Conservation (phyloP, 92 coral and sea anemone genomes). For the Siderastrea siderea region DNA sequence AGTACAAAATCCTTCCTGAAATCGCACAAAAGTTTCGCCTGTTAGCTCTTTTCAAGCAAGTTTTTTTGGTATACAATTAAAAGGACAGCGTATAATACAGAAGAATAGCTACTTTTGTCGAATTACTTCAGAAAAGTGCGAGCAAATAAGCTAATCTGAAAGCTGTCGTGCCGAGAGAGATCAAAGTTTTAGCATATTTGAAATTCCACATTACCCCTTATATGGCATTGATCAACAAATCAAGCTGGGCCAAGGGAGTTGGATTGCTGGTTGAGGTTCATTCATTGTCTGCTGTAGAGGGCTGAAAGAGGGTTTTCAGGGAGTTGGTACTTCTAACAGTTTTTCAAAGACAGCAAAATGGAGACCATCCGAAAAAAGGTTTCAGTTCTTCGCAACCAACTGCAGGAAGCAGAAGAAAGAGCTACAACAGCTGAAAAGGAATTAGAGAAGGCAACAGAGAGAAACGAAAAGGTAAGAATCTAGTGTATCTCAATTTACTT, state of each 20-base stretch:
- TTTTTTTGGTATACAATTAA: background rate
- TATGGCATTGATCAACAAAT: background rate
- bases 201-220: conserved; percentile 31
- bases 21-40: background rate
- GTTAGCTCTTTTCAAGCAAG: background rate
- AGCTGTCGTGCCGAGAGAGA: conserved; percentile 4
- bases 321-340: background rate
- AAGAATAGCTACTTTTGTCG: background rate
- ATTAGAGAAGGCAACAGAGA: conserved; percentile 68
- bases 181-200: conserved; percentile 8
- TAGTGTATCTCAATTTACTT: background rate
- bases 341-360: conserved; percentile 63
- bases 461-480: conserved; percentile 71
- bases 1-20: background rate
- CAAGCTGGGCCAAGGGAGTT: background rate
- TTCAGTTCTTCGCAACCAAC: conserved; percentile 71
- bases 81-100: background rate
- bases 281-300: background rate
- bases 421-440: conserved; percentile 86
- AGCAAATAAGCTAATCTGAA: background rate
- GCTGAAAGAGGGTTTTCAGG: background rate
- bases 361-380: conserved; percentile 96
- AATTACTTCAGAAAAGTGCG: background rate
- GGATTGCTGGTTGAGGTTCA: background rate
- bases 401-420: conserved; percentile 85